phyloP scores from a whole-genome alignment of 2,797 vertebrate species.

The Malurus leucopterus region DNA sequence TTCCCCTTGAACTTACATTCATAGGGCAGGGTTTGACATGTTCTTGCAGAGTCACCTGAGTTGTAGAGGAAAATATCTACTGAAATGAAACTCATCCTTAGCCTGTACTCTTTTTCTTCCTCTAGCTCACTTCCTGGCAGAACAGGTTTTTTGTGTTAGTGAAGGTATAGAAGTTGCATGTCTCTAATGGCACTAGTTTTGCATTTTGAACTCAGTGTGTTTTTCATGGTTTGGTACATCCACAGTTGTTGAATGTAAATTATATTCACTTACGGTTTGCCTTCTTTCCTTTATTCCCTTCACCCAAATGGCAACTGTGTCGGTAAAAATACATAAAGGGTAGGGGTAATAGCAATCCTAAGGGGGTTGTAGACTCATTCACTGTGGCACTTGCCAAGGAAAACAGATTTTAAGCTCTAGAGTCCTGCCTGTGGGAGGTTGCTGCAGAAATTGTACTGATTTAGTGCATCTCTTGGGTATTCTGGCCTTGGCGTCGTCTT shows the following conservation, averaged over 20 bases:
- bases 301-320: conserved; percentile 1
- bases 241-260: neutral
- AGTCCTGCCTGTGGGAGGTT: conserved; percentile 50
- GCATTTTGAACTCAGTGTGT: neutral
- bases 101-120: neutral
- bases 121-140: neutral
- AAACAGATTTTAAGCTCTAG: conserved; percentile 60
- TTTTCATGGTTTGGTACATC: neutral
- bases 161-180: neutral
- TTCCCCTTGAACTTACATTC: neutral
- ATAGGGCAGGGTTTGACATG: neutral
- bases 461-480: conserved; percentile 46
- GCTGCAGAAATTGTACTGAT: conserved; percentile 44
- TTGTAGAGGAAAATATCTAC: neutral
- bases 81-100: neutral
- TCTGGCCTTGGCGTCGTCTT: conserved; percentile 28
- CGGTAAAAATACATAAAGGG: conserved; percentile 7
- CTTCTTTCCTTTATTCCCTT: conserved; percentile 2
- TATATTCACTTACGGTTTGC: neutral
- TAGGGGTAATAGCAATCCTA: conserved; percentile 1
- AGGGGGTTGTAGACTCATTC: conserved; percentile 3
- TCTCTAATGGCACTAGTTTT: neutral
- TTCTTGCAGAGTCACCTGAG: fast-evolving
- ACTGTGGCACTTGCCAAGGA: conserved; percentile 33
- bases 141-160: neutral